phyloP scores from a whole-genome alignment of 2,113 vertebrate genomes.

The Natator depressus region DNA sequence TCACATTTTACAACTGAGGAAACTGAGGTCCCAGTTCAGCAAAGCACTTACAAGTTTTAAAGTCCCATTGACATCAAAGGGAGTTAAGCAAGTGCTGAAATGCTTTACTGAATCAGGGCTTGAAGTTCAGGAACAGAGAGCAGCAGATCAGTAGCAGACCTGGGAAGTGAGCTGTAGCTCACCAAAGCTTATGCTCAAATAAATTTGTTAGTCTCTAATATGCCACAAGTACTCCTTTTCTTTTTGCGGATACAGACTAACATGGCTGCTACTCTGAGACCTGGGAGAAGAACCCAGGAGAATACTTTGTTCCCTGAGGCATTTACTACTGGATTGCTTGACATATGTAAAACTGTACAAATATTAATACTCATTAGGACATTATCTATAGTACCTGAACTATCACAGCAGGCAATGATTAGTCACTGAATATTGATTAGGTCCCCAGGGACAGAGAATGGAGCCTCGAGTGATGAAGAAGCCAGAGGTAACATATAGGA shows the following conservation, averaged over 20 bases:
- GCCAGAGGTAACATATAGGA: rapidly evolving
- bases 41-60: neutral
- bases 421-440: rapidly evolving
- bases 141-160: neutral
- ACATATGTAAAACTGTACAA: neutral
- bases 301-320: neutral
- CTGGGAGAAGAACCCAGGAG: neutral
- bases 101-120: neutral
- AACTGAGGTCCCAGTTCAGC: neutral
- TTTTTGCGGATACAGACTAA: too few species aligned
- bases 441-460: rapidly evolving
- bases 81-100: neutral
- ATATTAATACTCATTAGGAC: rapidly evolving
- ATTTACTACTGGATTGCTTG: neutral
- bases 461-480: rapidly evolving
- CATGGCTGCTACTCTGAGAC: neutral
- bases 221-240: too few species aligned
- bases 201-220: too few species aligned
- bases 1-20: neutral
- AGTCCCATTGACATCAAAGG: neutral
- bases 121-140: neutral
- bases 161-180: neutral
- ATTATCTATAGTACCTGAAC: rapidly evolving
- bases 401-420: rapidly evolving
- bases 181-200: too few species aligned